Base-by-base conservation (phyloP, 1,140 invertebrate genomes). In the Cyclargus thomasi region DNA sequence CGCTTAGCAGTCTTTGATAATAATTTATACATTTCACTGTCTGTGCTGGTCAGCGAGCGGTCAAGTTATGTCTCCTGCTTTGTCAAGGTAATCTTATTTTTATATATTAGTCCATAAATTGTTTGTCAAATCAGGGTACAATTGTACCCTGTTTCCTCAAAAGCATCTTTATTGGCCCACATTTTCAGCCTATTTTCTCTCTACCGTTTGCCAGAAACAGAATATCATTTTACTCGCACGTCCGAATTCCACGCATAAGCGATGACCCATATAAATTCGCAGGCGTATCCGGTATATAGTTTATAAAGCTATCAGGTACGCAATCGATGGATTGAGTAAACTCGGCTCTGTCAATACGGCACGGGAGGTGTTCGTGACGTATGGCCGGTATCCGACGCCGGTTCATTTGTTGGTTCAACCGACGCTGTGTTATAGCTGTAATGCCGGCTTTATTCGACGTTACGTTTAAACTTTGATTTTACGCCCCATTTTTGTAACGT, bases 331-430 rank as follows among this genome's bases (percentile, higher is more conserved):
- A 47, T 47, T 47, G 39, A 11, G 39, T 47, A 47, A 47, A 47
- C 14, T 59, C 53, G n/a, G 18, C 55, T 20, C 55, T 59, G 55
- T 59, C 55, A 59, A 59, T 59, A 59, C 55, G 55, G 18, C 18
- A 8, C 39, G 39, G n/a, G 3, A 35, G n/a, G 53, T 20, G 55
- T 18, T 10, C 17, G 55, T 59, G 55, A 59, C 18, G 18, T 21
- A 20, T 10, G 55, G 55, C 20, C 8, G 55, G 10, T 21, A 59
- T 20, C 55, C 11, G 55, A 59, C 55, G 55, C 55, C 10, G 55
- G 18, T 20, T 18, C 55, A 59, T 59, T 59, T 59, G 55, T 59
- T 59, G 20, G 55, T 59, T 18, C 20, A 59, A 22, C 10, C 55
- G 55, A 11, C 14, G 39, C 18, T 18, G 10, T 11, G 18, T 20